phyloP scores from a whole-genome alignment of 2,113 vertebrate species.

The Peucedramus taeniatus region DNA sequence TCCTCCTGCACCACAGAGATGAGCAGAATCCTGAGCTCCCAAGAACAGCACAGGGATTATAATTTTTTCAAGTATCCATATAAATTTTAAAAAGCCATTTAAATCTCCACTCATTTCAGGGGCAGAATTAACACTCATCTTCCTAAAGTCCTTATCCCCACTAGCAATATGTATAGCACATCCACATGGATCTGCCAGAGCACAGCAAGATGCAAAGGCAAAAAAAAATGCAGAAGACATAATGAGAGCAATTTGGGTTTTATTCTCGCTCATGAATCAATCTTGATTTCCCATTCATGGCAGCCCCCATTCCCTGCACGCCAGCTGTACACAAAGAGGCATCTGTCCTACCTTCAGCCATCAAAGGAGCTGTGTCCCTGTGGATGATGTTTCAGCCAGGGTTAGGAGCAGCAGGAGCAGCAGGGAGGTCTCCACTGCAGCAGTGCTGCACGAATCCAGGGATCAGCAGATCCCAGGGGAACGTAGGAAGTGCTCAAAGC shows the following conservation, averaged over 20 bases:
- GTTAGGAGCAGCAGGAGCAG: background rate
- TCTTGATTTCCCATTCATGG: slow-evolving; percentile 9
- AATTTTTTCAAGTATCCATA: background rate
- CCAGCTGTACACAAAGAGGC: background rate
- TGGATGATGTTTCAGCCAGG: background rate
- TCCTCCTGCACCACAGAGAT: background rate
- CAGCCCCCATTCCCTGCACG: background rate
- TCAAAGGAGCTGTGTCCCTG: background rate
- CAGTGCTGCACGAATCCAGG: background rate
- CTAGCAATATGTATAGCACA: background rate
- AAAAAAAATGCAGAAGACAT: background rate
- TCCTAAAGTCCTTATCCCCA: background rate
- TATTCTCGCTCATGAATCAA: slow-evolving; percentile 35
- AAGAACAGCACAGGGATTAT: background rate
- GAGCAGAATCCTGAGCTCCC: background rate
- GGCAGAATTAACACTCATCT: background rate
- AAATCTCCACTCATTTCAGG: background rate
- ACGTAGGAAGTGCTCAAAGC: background rate
- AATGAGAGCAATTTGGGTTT: slow-evolving; percentile 19
- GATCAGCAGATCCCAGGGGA: background rate
- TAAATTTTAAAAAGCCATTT: background rate
- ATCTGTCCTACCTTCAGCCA: slow-evolving; percentile 46
- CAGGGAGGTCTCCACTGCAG: background rate
- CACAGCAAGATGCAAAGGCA: background rate
- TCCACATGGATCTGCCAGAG: background rate